Evolutionary conservation across 1,140 invertebrate species (phyloP).

Genomic region (Periplaneta americana): DNA sequence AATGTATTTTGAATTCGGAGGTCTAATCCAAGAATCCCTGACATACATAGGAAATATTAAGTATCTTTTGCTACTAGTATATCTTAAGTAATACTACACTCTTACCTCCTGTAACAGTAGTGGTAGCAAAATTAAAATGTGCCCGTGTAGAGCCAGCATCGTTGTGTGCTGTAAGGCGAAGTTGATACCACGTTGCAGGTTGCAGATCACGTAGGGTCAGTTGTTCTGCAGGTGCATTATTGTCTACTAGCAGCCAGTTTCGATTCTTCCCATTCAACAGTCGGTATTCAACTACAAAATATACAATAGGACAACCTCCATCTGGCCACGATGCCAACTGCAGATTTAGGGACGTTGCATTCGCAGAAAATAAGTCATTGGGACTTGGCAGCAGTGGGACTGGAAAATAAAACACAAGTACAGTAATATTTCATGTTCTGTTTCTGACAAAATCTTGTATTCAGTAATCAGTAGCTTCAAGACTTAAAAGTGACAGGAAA

Average conservation of each 20-base stretch:
- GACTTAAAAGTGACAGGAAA: too few relatives aligned
- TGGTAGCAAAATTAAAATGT: slow-evolving; percentile 74
- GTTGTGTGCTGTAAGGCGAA: not conserved
- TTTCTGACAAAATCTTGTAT: too few relatives aligned
- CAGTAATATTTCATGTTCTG: too few relatives aligned
- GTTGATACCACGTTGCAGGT: slow-evolving; percentile 1
- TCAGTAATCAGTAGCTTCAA: too few relatives aligned
- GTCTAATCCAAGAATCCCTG: too few relatives aligned
- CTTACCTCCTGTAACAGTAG: slow-evolving; percentile 67
- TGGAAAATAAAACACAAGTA: too few relatives aligned
- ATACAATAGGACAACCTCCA: slow-evolving; percentile 49
- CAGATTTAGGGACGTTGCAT: slow-evolving; percentile 22
- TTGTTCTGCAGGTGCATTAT: slow-evolving; percentile 38
- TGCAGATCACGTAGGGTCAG: slow-evolving; percentile 52
- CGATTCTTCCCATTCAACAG: slow-evolving; percentile 23
- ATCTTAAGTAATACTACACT: too few relatives aligned
- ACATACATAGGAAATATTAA: too few relatives aligned
- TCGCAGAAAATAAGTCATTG: slow-evolving; percentile 5
- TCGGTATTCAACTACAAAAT: slow-evolving; percentile 52
- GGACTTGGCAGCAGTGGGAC: slow-evolving; percentile 3
- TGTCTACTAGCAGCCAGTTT: slow-evolving; percentile 38
- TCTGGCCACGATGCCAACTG: slow-evolving; percentile 42
- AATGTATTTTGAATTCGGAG: too few relatives aligned
- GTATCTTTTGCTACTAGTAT: too few relatives aligned
- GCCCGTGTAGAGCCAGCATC: slow-evolving; percentile 52